Percentiles rank a stretch among this genome's conserved stretches.
Evolutionary conservation across 2,888 invertebrate species (phyloP).

Genomic region (Sceliomorpha sp.): DNA sequence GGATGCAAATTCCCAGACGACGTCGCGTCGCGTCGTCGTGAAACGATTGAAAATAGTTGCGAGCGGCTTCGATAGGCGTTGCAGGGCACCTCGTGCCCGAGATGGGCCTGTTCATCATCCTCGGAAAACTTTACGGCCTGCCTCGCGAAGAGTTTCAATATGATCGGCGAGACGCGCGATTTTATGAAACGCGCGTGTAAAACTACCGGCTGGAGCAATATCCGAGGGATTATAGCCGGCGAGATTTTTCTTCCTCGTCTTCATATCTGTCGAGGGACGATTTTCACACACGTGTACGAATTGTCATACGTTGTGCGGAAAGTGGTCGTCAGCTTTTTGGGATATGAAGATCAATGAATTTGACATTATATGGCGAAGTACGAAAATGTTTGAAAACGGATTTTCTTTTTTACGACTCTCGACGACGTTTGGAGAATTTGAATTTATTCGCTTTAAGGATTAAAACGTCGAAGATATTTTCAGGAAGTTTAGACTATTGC

Average conservation of each 20-base stretch:
- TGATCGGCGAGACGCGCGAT: conserved; percentile 25
- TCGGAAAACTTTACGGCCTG: conserved; percentile 35
- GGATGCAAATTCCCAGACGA: conserved; percentile 42
- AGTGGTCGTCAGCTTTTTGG: background rate
- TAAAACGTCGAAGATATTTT: too few relatives aligned
- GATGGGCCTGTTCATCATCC: conserved; percentile 32
- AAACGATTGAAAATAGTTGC: conserved; percentile 44
- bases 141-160: conserved; percentile 31
- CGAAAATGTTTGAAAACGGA: too few relatives aligned
- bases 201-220: conserved; percentile 39
- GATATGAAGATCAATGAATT: background rate
- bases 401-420: too few relatives aligned
- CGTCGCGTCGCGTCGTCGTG: conserved; percentile 42
- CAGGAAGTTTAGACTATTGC: too few relatives aligned
- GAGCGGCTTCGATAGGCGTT: conserved; percentile 24
- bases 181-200: conserved; percentile 33
- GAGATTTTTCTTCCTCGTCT: conserved; percentile 20
- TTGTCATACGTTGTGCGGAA: background rate
- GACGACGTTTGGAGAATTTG: too few relatives aligned
- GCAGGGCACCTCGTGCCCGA: conserved; percentile 6
- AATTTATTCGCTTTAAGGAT: too few relatives aligned
- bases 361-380: too few relatives aligned
- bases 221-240: conserved; percentile 18
- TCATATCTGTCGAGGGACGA: conserved; percentile 14
- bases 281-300: conserved; percentile 6